Evolutionary conservation across 2,113 vertebrate genomes (phyloP), one percentile per base, ranked within the genome.

Genomic region (Pedionomus torquatus): DNA sequence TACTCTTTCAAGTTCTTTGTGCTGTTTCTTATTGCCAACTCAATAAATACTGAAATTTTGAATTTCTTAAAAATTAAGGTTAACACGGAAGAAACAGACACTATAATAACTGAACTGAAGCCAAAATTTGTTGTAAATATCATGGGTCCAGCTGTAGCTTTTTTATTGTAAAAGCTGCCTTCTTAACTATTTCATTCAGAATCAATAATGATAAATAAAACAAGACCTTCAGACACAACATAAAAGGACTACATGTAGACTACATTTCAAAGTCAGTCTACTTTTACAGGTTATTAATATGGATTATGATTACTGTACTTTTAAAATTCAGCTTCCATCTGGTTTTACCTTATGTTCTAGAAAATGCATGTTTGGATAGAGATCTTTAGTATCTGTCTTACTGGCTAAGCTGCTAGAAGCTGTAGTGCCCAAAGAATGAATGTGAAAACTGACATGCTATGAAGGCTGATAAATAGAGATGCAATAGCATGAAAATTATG

Each of bases 391-490:
- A 82, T 89, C 30, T 76, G 55, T 90, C 76, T 91, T 76, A 91
- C 7, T 85, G 89, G 80, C 88, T 85, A 79, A 84, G 44, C 35
- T 94, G 77, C 81, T 87, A 12, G 4, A 64, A 94, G 65, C 39
- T 83, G n/a, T 14, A 82, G 61, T 69, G 74, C 74, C 91, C 91
- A 69, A 96, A 89, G 89, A 95, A 92, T 71, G 72, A 87, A 91
- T 76, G 92, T 72, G 89, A 86, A 94, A 90, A 89, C 94, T 86
- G 81, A 65, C 92, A 65, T 87, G 63, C 85, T 93, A 95, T 52
- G 85, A 90, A 96, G 83, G 86, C 93, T 94, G 96, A 96, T 93
- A 95, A 94, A 94, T 63, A 92, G 75, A 94, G 86, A 94, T 88
- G 87, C 96, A 94, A 94, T 26, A 96, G 95, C 28, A 35, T 83